Conservation (phyloP, 2,888 invertebrate species). For the Aleiodes leptofemur region DNA sequence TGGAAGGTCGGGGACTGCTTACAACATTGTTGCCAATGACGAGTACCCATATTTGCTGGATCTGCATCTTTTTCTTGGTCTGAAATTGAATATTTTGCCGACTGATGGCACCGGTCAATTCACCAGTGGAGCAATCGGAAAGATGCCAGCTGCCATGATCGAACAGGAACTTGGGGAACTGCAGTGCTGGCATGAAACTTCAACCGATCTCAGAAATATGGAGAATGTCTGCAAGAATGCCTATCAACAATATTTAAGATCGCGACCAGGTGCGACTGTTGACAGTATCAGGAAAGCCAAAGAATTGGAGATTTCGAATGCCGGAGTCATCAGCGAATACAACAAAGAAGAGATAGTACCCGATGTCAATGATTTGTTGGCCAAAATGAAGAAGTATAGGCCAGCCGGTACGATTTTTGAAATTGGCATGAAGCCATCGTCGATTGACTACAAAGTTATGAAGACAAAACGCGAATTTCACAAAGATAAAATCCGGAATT, state of each 20-base stretch:
- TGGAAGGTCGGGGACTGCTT: conserved; percentile 93
- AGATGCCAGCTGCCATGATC: conserved; percentile 86
- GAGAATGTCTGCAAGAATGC: conserved; percentile 89
- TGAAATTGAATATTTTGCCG: conserved; percentile 65
- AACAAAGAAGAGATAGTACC: conserved; percentile 57
- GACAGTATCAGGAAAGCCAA: conserved; percentile 94
- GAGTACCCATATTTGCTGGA: conserved; percentile 96
- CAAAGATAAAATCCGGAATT: conserved; percentile 78
- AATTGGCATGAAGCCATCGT: conserved; percentile 87
- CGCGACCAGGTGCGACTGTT: conserved; percentile 91
- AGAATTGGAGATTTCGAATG: conserved; percentile 78
- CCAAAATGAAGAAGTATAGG: conserved; percentile 85
- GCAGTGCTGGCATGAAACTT: conserved; percentile 83
- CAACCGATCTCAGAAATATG: conserved; percentile 83
- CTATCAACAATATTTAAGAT: conserved; percentile 91
- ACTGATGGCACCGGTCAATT: background rate
- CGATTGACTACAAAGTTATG: conserved; percentile 89
- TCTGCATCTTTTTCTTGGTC: conserved; percentile 93
- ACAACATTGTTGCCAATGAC: conserved; percentile 91
- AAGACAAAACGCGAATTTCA: conserved; percentile 89
- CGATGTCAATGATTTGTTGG: conserved; percentile 74
- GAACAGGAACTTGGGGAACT: conserved; percentile 90
- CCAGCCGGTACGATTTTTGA: conserved; percentile 94
- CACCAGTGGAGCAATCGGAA: conserved; percentile 82
- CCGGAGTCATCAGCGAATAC: conserved; percentile 80